These are phyloP conservation scores for Drosophila serrata DNA, from an alignment of 1,140 invertebrate genomes.

Conservation along the genomic window DNA sequence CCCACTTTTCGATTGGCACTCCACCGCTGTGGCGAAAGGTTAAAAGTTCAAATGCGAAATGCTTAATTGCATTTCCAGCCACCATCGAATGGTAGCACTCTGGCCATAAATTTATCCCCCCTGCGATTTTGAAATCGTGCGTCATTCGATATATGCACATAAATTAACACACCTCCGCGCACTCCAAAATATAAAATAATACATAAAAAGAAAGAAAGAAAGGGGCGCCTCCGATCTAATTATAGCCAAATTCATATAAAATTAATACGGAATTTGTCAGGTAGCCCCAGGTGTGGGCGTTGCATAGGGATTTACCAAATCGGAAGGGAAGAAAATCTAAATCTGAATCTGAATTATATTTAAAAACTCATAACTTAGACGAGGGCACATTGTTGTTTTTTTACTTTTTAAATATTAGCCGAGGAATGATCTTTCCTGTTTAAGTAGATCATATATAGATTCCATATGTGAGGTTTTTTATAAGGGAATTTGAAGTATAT, in stretches of 20 bases:
- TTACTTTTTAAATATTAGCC: no score
- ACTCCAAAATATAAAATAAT: background rate
- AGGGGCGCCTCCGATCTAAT: conserved; percentile 24
- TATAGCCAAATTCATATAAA: conserved; percentile 44
- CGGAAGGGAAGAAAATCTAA: background rate
- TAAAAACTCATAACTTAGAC: conserved; percentile 42
- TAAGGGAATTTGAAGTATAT: background rate
- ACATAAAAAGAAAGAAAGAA: background rate
- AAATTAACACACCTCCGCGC: background rate
- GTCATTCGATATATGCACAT: conserved; percentile 15
- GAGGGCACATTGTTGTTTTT: background rate
- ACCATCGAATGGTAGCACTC: conserved; percentile 10
- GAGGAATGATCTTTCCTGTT: conserved; percentile 1
- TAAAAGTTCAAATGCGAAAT: conserved; percentile 64
- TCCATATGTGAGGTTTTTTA: background rate
- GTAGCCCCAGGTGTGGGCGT: conserved; percentile 61
- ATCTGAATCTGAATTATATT: conserved; percentile 33
- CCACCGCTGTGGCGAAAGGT: conserved; percentile 42
- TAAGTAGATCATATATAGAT: background rate
- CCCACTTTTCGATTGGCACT: conserved; percentile 52
- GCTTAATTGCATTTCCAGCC: conserved; percentile 60
- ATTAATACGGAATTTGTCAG: conserved; percentile 59
- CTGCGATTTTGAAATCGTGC: conserved; percentile 22
- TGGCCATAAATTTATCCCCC: conserved; percentile 12
- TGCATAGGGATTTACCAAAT: conserved; percentile 27